Conservation (phyloP, 2,888 invertebrate genomes). For the Eupithecia insigniata region DNA sequence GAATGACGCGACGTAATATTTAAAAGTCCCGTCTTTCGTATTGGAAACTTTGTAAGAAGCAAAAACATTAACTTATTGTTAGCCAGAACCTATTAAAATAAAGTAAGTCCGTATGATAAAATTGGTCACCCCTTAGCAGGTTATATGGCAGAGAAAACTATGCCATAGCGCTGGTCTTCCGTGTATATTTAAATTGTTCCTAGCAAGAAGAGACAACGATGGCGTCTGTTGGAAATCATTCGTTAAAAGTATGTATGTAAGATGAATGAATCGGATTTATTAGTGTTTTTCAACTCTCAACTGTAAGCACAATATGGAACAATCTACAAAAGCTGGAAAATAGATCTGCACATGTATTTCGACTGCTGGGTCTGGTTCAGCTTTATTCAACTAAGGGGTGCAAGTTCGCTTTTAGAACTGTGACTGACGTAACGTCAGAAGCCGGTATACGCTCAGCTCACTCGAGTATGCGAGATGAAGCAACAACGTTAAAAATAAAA, state of each 20-base stretch:
- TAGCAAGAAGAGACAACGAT: neutral
- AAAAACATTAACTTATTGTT: too few relatives aligned
- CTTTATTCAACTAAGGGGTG: slow-evolving; percentile 4
- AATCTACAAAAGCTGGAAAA: neutral
- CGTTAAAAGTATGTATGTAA: neutral
- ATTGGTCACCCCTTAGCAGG: neutral
- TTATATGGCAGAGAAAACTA: too few relatives aligned
- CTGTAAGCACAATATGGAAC: neutral
- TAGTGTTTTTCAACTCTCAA: neutral
- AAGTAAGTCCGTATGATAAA: neutral
- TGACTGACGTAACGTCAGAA: slow-evolving; percentile 7
- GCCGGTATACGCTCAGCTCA: neutral
- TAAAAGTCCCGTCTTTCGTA: too few relatives aligned
- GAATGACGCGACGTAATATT: neutral
- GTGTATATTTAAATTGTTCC: too few relatives aligned
- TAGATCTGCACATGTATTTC: neutral
- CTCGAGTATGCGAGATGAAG: neutral
- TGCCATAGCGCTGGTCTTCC: too few relatives aligned
- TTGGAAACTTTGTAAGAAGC: too few relatives aligned
- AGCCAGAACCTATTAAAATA: neutral
- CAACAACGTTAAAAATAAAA: neutral
- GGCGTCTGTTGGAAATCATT: neutral
- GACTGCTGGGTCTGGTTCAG: neutral
- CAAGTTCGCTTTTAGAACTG: neutral
- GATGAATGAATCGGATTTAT: neutral